Percentiles rank a stretch among this genome's conserved stretches.
Evolutionary conservation across 53 echinoderm and acorn worm genomes (phyloP).

Genomic region (Paelopatides confundens): DNA sequence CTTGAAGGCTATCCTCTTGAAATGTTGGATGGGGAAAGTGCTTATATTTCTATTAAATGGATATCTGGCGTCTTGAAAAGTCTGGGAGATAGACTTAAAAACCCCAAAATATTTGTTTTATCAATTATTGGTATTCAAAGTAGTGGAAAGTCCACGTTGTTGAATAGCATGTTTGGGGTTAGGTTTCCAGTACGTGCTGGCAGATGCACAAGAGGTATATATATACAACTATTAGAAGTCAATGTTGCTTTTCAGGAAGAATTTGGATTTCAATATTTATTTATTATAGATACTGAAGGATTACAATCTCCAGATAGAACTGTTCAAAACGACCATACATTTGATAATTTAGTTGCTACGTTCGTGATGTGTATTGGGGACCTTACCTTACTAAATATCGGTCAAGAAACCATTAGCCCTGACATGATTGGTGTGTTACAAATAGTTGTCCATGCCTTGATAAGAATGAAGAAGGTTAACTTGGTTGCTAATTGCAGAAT

Average conservation of each 20-base stretch:
- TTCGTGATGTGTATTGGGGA: background rate
- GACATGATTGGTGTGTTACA: conserved; percentile 13
- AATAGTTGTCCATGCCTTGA: conserved; percentile 29
- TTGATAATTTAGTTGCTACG: conserved; percentile 7
- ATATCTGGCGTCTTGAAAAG: background rate
- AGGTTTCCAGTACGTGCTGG: conserved; percentile 15
- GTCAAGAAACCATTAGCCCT: background rate
- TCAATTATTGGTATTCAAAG: conserved; percentile 5
- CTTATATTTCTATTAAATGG: background rate
- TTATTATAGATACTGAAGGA: conserved; percentile 25
- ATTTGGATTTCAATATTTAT: background rate
- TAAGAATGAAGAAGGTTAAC: conserved; percentile 17
- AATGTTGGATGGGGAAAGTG: background rate
- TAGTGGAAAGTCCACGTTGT: conserved; percentile 20
- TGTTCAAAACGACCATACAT: background rate
- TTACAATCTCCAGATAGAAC: conserved; percentile 6
- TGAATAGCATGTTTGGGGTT: conserved; percentile 24
- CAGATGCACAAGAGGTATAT: background rate
- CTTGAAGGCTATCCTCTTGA: background rate
- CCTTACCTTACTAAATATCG: conserved; percentile 18
- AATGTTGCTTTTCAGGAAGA: background rate
- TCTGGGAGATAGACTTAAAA: background rate
- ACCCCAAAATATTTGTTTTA: background rate
- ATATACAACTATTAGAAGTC: background rate
- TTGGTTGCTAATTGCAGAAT: background rate